Conservation (phyloP, 2,113 vertebrate species). For the Phoenicopterus ruber region DNA sequence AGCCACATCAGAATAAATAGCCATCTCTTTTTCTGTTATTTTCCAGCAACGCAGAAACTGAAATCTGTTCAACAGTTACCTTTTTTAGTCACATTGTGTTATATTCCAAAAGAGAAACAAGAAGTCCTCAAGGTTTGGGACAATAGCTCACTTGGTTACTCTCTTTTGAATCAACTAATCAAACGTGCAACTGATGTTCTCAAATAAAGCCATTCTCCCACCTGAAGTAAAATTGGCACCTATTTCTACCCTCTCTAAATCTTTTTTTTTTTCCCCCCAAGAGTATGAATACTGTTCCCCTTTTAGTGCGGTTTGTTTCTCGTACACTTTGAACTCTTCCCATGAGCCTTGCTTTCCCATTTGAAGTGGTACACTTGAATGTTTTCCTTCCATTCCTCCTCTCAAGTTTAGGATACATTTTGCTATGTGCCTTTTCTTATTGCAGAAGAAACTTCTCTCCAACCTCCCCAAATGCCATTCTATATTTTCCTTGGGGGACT, state of each 20-base stretch:
- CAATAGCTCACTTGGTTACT: neutral
- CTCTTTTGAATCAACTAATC: neutral
- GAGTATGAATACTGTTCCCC: neutral
- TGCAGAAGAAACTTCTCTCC: neutral
- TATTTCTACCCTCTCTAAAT: neutral
- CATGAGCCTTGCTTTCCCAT: neutral
- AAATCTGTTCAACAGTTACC: neutral
- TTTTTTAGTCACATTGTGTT: neutral
- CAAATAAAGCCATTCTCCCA: neutral
- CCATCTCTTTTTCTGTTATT: neutral
- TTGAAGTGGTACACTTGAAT: neutral
- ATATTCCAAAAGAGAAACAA: neutral
- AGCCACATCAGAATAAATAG: neutral
- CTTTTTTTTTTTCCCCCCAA: neutral
- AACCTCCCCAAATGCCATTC: neutral
- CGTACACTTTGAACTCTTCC: neutral
- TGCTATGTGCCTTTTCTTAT: accelerated
- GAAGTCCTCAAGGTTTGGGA: neutral
- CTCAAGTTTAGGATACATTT: neutral
- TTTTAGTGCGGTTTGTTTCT: neutral
- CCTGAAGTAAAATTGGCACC: neutral
- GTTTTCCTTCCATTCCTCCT: neutral
- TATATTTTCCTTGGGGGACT: no score
- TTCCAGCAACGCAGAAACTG: neutral
- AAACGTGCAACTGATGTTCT: neutral